Evolutionary conservation across 2,888 invertebrate species (phyloP), one percentile per base, ranked within the genome.

Genomic region (Pyralis farinalis): DNA sequence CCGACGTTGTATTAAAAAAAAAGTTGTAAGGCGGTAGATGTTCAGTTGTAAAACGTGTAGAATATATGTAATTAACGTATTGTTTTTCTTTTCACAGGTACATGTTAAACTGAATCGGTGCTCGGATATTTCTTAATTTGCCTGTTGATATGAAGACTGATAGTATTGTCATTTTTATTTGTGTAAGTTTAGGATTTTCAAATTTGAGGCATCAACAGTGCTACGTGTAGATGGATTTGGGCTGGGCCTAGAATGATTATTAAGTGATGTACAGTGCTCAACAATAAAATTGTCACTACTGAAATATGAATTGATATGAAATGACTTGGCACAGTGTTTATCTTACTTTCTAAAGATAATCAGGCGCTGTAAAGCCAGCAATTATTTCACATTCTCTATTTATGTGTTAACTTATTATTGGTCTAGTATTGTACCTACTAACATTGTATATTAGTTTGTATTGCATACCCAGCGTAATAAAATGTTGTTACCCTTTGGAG

Each of bases 91-190:
- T 54, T 82, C 73, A 1, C 82, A 84, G 83, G 65, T 74, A 62
- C 42, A 53, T 37, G 44, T 37, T 35, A 43, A 40, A 46, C 46
- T 47, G 45, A 46, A 44, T 52, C 43, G 47, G 50, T 61, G 47
- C 16, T 67, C 61, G 53, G 65, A 64, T n/a, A 73, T 73, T 76
- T 70, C 69, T 75, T 60, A 43, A 44, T 47, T 53, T 62, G 60
- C 66, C 59, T 66, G 58, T 52, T 56, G 54, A 67, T 64, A 46
- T 55, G 66, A 82, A 86, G 86, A 86, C 86, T 85, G 86, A 85
- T 81, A 85, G 82, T 75, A 81, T 80, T 81, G 58, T 71, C 63
- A 63, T 64, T 49, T 63, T 51, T 50, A 53, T 62, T 27, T 20
- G 27, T 7, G 33, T 39, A 50, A 65, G 62, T 51, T 37, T 49